A percentile compares a stretch with the other conserved stretches of the same genome.
phyloP scores from a whole-genome alignment of 2,888 invertebrate species.

The Hyppa rectilinea region DNA sequence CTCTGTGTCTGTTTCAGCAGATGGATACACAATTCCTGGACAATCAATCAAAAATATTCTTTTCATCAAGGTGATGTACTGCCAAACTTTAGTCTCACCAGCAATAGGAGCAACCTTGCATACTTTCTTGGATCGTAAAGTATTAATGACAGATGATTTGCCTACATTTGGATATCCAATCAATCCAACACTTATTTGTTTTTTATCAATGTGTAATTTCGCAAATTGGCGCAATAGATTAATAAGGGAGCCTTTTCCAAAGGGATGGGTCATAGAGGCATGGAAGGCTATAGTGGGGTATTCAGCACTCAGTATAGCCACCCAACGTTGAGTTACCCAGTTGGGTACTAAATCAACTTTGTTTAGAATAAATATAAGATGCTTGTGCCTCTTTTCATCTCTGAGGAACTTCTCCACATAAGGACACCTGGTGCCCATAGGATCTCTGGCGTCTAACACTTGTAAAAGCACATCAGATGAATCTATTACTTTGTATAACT shows the following conservation, averaged over 20 bases:
- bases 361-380: conserved; percentile 98
- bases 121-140: conserved; percentile 98
- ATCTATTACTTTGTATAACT: conserved; percentile 99
- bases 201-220: conserved; percentile 98
- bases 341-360: conserved; percentile 99
- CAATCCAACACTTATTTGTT: conserved; percentile 99
- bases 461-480: conserved; percentile 99
- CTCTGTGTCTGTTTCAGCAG: conserved; percentile 98
- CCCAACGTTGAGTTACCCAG: conserved; percentile 99
- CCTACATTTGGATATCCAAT: conserved; percentile 99
- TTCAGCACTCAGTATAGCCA: conserved; percentile 97
- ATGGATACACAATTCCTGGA: conserved; percentile 99
- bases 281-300: conserved; percentile 99
- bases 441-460: conserved; percentile 99
- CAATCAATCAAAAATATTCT: conserved; percentile 99
- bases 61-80: conserved; percentile 99
- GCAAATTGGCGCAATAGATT: conserved; percentile 98
- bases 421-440: conserved; percentile 98
- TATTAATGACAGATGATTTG: conserved; percentile 99
- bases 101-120: conserved; percentile 99
- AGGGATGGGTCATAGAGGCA: conserved; percentile 99
- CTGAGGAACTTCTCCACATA: conserved; percentile 97
- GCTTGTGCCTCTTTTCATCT: conserved; percentile 99
- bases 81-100: conserved; percentile 99
- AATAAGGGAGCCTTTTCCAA: conserved; percentile 99